phyloP scores from a whole-genome alignment of 2,797 vertebrate genomes.

The Apodemus agrarius region DNA sequence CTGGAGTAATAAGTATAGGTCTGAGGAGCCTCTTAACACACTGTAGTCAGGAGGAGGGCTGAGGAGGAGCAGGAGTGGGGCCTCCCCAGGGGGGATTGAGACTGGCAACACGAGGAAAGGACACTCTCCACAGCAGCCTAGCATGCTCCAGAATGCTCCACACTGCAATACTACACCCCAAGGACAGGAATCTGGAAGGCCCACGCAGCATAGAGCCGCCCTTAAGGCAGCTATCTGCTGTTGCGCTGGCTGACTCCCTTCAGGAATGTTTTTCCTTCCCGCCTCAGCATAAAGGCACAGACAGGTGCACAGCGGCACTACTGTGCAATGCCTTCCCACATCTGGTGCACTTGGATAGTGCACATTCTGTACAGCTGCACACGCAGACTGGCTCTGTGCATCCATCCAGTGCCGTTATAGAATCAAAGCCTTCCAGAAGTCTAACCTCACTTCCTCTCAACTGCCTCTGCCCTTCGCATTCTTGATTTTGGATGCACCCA shows the following conservation, averaged over 20 bases:
- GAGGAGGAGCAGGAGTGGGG: constrained; percentile 61
- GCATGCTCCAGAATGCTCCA: not conserved
- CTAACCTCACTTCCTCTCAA: not conserved
- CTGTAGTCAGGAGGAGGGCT: constrained; percentile 59
- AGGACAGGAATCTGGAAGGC: accelerated
- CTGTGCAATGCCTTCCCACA: accelerated
- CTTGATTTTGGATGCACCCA: not conserved
- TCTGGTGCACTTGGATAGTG: not conserved
- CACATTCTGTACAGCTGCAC: not conserved
- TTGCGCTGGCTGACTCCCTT: not conserved
- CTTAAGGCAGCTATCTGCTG: not conserved
- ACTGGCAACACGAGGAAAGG: constrained; percentile 13
- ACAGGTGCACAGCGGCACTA: not conserved
- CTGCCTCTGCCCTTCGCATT: not conserved
- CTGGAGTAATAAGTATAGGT: constrained; percentile 35
- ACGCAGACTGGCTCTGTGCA: too few relatives aligned
- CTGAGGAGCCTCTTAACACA: constrained; percentile 61
- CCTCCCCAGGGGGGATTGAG: constrained; percentile 50
- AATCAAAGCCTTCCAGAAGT: not conserved
- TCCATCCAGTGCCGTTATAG: not conserved
- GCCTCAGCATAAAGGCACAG: not conserved
- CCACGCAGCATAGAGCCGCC: not conserved
- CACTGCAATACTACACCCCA: accelerated
- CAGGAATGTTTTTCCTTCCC: not conserved
- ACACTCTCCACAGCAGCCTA: constrained; percentile 12